phyloP scores from a whole-genome alignment of 2,888 invertebrate genomes.

The Bombylius discolor region DNA sequence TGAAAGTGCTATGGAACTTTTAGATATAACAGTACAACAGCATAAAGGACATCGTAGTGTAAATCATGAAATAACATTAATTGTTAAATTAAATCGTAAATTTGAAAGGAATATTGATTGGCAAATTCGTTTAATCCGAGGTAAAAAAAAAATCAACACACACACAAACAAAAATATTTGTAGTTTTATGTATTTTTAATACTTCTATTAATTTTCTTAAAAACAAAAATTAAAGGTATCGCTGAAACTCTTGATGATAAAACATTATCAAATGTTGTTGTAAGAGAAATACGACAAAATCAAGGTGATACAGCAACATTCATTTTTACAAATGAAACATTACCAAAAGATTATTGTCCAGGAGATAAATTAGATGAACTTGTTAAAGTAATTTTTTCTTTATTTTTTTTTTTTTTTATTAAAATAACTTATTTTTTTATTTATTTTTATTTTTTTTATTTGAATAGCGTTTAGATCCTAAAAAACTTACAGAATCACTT shows the following conservation, averaged over 20 bases:
- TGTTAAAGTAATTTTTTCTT: conserved; percentile 41
- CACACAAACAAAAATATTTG: conserved; percentile 22
- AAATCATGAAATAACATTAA: conserved; percentile 68
- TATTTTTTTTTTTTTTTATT: conserved; percentile 7
- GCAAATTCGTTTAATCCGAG: conserved; percentile 56
- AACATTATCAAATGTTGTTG: conserved; percentile 26
- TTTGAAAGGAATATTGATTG: conserved; percentile 62
- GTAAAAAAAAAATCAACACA: conserved; percentile 16
- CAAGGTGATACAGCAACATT: conserved; percentile 41
- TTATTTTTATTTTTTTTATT: neutral
- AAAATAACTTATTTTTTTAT: neutral
- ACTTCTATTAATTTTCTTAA: neutral
- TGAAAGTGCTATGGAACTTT: conserved; percentile 51
- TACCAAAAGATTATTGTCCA: conserved; percentile 68
- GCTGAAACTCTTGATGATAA: conserved; percentile 35
- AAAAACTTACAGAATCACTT: conserved; percentile 46
- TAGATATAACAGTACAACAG: conserved; percentile 71
- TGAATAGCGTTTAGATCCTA: conserved; percentile 36
- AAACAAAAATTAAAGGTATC: conserved; percentile 24
- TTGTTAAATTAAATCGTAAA: conserved; percentile 50
- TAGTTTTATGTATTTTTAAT: neutral
- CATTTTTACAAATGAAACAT: conserved; percentile 68
- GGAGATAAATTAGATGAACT: conserved; percentile 56
- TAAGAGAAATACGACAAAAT: conserved; percentile 33
- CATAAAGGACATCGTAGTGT: conserved; percentile 64